Conservation (phyloP, 2,797 vertebrate species). For the Aulostomus chinensis region DNA sequence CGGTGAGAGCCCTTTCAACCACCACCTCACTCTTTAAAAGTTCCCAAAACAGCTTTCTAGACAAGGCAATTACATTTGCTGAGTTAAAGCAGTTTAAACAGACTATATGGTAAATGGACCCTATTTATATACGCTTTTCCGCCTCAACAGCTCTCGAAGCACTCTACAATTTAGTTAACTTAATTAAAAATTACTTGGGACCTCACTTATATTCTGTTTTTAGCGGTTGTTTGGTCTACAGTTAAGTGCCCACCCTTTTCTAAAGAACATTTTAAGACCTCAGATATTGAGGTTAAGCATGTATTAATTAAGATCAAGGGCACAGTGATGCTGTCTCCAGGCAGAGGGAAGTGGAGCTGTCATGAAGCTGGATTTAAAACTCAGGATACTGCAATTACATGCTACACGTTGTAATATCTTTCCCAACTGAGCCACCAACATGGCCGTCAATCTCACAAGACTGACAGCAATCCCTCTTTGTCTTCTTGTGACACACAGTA, state of each 20-base stretch:
- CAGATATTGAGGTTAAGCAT: constrained; percentile 22
- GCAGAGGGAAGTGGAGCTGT: neutral
- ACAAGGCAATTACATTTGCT: no score
- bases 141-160: no score
- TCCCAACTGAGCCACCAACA: neutral
- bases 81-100: no score
- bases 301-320: constrained; percentile 31
- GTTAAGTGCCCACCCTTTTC: neutral
- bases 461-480: neutral
- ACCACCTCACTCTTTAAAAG: no score
- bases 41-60: no score
- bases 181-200: no score
- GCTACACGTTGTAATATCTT: neutral
- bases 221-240: neutral
- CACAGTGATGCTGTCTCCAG: constrained; percentile 5
- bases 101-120: no score
- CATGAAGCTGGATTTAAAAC: constrained; percentile 4
- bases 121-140: no score
- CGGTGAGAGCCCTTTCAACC: no score
- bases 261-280: constrained; percentile 1
- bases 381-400: neutral
- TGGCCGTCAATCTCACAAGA: neutral
- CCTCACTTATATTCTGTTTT: no score
- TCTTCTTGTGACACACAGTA: constrained; percentile 5
- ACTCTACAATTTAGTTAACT: no score